Percentiles rank a stretch among this genome's conserved stretches.
phyloP scores from a whole-genome alignment of 2,888 invertebrate genomes.

The Encarsia formosa region DNA sequence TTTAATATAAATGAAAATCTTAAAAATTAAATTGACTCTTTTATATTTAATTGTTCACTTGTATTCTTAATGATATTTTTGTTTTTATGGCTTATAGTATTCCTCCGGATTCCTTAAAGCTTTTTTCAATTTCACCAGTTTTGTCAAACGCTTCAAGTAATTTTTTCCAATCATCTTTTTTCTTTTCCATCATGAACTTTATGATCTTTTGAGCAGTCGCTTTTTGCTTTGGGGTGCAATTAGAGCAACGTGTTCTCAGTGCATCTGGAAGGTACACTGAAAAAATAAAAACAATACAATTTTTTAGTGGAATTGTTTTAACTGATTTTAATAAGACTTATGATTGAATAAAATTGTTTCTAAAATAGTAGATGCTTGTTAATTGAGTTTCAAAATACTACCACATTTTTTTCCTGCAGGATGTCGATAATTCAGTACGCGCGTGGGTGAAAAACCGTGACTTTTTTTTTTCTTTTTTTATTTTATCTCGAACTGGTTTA shows the following conservation, averaged over 20 bases:
- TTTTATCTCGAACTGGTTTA: background rate
- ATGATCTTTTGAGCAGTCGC: constrained; percentile 66
- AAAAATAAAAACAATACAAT: too few species aligned
- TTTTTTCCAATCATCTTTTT: constrained; percentile 65
- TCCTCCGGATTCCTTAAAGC: constrained; percentile 45
- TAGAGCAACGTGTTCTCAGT: constrained; percentile 61
- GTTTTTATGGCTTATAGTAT: constrained; percentile 14
- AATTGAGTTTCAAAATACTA: too few species aligned
- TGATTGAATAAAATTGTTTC: too few species aligned
- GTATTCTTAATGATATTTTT: too few species aligned
- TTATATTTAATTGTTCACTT: too few species aligned
- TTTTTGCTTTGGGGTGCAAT: constrained; percentile 66
- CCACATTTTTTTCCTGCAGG: too few species aligned
- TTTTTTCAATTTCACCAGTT: constrained; percentile 60
- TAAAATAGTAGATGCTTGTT: too few species aligned
- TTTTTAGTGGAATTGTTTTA: too few species aligned
- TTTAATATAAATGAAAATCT: background rate
- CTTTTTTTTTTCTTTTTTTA: too few species aligned
- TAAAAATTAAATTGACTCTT: constrained; percentile 5
- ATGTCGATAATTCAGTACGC: too few species aligned
- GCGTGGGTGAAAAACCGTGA: too few species aligned
- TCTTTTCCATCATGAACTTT: constrained; percentile 60
- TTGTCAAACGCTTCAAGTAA: constrained; percentile 68
- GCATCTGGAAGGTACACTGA: constrained; percentile 72
- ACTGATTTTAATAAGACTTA: too few species aligned